Percentiles rank a stretch among this genome's conserved stretches.
Conservation (phyloP, 2,888 invertebrate genomes). For the Tenodera sinensis region DNA sequence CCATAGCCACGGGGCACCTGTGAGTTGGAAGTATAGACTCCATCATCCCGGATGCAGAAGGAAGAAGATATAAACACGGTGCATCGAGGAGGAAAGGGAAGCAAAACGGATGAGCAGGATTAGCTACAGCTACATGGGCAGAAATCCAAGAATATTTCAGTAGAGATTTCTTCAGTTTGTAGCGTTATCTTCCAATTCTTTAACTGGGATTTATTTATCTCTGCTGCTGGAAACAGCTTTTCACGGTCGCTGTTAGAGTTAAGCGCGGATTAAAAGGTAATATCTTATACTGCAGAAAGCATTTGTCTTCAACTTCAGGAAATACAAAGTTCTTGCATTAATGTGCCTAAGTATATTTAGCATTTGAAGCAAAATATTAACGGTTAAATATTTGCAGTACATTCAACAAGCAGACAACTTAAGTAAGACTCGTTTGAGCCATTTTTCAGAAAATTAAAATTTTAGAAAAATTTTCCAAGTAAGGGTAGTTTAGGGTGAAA, state of each 20-base stretch:
- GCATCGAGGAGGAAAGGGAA: background rate
- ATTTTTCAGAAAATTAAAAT: no score
- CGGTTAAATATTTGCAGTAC: no score
- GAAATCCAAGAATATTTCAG: background rate
- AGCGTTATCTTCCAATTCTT: background rate
- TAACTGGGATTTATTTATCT: background rate
- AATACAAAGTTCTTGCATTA: background rate
- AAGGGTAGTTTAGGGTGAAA: no score
- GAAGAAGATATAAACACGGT: background rate
- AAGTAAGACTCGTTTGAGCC: no score
- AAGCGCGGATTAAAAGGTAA: background rate
- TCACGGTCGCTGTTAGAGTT: background rate
- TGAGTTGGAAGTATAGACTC: background rate
- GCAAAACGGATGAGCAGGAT: background rate
- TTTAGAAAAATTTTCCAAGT: no score
- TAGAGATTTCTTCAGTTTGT: background rate
- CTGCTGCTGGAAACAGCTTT: background rate
- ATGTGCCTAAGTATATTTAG: background rate
- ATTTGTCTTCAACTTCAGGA: background rate
- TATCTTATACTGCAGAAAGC: background rate
- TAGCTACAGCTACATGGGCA: background rate
- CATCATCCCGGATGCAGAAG: background rate
- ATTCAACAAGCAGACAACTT: no score
- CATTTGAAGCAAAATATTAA: background rate
- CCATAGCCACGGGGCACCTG: background rate